These are phyloP conservation scores for Mohoua ochrocephala DNA, from an alignment of 2,113 vertebrate genomes.

Conservation along the genomic window DNA sequence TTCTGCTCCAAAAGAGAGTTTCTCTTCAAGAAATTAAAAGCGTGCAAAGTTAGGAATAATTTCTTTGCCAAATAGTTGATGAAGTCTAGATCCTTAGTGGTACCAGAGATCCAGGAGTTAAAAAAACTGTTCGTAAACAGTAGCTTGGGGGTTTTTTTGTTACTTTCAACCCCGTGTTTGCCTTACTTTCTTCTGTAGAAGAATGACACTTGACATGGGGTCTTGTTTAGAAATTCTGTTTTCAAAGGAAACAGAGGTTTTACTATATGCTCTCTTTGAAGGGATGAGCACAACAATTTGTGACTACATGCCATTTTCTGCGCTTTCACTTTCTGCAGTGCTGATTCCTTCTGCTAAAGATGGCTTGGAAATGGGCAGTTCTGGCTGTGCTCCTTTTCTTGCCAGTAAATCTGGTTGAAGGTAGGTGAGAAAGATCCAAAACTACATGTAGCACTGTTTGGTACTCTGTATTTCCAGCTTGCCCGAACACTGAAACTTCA, in stretches of 20 bases:
- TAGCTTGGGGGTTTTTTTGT: not conserved
- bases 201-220: not conserved
- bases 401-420: not conserved
- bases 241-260: not conserved
- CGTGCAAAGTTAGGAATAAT: not conserved
- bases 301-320: not conserved
- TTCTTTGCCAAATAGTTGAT: not conserved
- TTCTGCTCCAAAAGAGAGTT: not conserved
- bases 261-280: not conserved
- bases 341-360: not conserved
- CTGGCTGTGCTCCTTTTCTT: not conserved
- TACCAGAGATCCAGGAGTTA: not conserved
- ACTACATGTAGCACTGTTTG: not conserved
- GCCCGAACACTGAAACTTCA: not conserved
- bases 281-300: not conserved
- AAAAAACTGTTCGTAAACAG: not conserved
- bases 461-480: not conserved
- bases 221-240: not conserved
- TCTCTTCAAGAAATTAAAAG: not conserved
- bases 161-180: not conserved
- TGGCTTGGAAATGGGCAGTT: not conserved
- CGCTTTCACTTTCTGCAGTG: not conserved
- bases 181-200: not conserved
- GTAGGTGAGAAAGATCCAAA: not conserved
- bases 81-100: not conserved